A percentile compares a stretch with the other conserved stretches of the same genome.
Conservation (phyloP, 1,140 invertebrate genomes). For the Sycophila sp. region DNA sequence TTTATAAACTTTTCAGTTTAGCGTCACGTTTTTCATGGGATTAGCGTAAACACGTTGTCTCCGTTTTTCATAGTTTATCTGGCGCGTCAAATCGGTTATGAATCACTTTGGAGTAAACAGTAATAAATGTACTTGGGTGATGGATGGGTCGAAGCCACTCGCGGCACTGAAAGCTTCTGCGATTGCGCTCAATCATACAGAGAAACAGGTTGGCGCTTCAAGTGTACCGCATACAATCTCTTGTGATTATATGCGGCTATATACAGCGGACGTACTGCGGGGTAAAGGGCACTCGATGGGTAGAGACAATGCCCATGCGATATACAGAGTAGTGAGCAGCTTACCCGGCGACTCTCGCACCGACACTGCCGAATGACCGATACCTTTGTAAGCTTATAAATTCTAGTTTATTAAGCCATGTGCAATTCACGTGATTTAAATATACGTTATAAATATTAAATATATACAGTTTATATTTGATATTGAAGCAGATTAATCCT, state of each 20-base stretch:
- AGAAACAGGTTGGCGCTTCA: conserved; percentile 17
- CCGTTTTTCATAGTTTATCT: too few species aligned
- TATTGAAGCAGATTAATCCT: too few species aligned
- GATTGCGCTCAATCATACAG: conserved; percentile 27
- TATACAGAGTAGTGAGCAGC: conserved; percentile 4
- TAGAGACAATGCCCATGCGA: conserved; percentile 26
- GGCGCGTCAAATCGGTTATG: too few species aligned
- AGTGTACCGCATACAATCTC: conserved; percentile 16
- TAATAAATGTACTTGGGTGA: not conserved
- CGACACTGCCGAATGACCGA: not conserved
- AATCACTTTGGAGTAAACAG: not conserved
- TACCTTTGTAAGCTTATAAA: too few species aligned
- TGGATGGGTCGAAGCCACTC: too few species aligned
- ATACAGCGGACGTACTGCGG: not conserved
- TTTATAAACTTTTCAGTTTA: too few species aligned
- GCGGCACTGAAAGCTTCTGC: not conserved
- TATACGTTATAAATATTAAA: too few species aligned
- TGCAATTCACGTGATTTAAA: too few species aligned
- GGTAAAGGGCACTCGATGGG: conserved; percentile 23
- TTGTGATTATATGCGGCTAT: conserved; percentile 6
- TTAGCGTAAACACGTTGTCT: too few species aligned
- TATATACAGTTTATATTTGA: too few species aligned
- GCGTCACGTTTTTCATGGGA: too few species aligned
- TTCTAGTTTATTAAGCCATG: too few species aligned
- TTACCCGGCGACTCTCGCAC: not conserved